Base-by-base conservation (phyloP, 2,888 invertebrate genomes). In the Neuroscelio doddi region DNA sequence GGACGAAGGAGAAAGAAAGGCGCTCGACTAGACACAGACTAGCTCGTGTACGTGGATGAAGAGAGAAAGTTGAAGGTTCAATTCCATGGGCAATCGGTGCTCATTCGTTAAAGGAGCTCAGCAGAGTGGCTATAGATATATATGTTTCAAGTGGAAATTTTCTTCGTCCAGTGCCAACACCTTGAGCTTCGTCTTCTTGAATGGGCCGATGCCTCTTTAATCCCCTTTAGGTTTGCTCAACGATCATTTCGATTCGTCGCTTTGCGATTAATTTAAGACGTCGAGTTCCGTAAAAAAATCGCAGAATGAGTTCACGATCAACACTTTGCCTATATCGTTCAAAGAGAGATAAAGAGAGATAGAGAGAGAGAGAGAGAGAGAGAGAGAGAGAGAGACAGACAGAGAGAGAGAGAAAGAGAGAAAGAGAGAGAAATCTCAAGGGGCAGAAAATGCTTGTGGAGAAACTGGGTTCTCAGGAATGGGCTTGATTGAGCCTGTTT, bases 401-500 rank as follows among this genome's bases (percentile, higher is more conserved):
- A n/a, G 9, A 12, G 10, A 2, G 14, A 16, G 10, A 49, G 21
- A 12, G 34, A 14, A 15, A 14, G 21, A 21, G 32, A 46, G 7
- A 32, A 9, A 9, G 45, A 14, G 15, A 26, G 34, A 34, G 14
- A 12, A 3, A 15, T n/a, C n/a, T n/a, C n/a, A n/a, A n/a, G n/a
- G n/a, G n/a, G n/a, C n/a, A n/a, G n/a, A n/a, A n/a, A n/a, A n/a
- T n/a, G n/a, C n/a, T n/a, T n/a, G n/a, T n/a, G n/a, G n/a, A n/a
- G n/a, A n/a, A n/a, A 16, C 15, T 15, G 16, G 9, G 15, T 38
- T 17, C 17, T 14, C 8, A 8, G 38, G 16, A 12, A 73, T 74
- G 66, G 58, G 69, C 69, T 78, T 73, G 79, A 79, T 80, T 73
- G 76, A 75, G 73, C 69, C 76, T 77, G 76, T 76, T 78, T 77